Evolutionary conservation across 2,113 vertebrate genomes (phyloP).

Genomic region (Penelope pileata): DNA sequence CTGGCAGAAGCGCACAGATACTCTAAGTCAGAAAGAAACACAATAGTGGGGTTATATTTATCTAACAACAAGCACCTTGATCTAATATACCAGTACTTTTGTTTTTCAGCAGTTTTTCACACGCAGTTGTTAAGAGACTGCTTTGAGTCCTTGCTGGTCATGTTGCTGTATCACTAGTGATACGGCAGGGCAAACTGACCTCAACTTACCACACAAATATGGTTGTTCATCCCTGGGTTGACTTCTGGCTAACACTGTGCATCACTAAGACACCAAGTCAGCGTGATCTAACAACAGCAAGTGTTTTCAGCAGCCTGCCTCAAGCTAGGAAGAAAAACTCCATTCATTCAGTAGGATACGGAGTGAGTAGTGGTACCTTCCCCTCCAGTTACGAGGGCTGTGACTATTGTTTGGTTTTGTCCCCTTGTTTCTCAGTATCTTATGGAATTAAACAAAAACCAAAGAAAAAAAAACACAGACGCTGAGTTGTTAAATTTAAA

Average conservation of each 20-base stretch:
- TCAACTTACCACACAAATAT: not conserved
- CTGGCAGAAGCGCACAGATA: not conserved
- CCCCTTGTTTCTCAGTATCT: not conserved
- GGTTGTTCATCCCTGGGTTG: not conserved
- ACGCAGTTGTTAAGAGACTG: not conserved
- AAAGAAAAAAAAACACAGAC: not conserved
- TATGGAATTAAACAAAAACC: not conserved
- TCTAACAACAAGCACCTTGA: not conserved
- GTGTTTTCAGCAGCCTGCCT: not conserved
- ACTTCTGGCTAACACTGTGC: fast-evolving
- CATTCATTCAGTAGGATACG: fast-evolving
- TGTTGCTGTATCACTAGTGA: not conserved
- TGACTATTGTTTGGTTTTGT: not conserved
- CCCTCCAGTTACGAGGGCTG: not conserved
- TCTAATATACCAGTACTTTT: not conserved
- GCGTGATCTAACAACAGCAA: not conserved
- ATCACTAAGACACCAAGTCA: not conserved
- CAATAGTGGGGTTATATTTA: fast-evolving
- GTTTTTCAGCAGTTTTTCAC: not conserved
- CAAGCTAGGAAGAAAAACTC: not conserved
- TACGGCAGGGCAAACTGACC: not conserved
- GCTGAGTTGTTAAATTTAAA: too few species aligned
- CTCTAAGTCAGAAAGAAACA: not conserved
- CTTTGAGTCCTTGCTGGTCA: not conserved
- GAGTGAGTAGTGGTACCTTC: not conserved